Evolutionary conservation across 2,888 invertebrate genomes (phyloP).

Genomic region (Encarsia formosa): DNA sequence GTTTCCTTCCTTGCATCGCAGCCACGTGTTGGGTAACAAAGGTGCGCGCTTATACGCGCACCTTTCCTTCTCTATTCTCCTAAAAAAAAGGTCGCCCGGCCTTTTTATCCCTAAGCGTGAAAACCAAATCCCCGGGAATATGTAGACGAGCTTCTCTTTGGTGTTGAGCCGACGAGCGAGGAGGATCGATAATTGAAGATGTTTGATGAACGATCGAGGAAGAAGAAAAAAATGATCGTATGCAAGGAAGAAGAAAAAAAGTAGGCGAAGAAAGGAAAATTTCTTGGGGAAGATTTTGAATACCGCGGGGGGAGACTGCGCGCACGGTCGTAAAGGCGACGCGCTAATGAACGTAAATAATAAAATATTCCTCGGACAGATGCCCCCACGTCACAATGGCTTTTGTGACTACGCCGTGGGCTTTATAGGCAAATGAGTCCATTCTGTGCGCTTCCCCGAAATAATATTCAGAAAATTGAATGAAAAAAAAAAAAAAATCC

Average conservation of each 20-base stretch:
- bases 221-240: background rate
- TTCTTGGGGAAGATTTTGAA: slow-evolving; percentile 15
- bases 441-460: background rate
- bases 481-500: background rate
- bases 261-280: slow-evolving; percentile 15
- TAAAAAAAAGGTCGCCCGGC: no score
- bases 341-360: slow-evolving; percentile 14
- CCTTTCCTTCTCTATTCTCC: background rate
- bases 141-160: background rate
- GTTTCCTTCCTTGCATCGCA: slow-evolving; percentile 3
- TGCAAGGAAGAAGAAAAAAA: slow-evolving; percentile 2
- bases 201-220: slow-evolving; percentile 27
- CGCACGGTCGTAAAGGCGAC: slow-evolving; percentile 1
- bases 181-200: slow-evolving; percentile 26
- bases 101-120: no score
- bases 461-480: no score
- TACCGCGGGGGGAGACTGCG: background rate
- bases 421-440: slow-evolving; percentile 3
- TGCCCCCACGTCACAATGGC: background rate
- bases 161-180: slow-evolving; percentile 4
- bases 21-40: slow-evolving; percentile 50
- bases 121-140: slow-evolving; percentile 39
- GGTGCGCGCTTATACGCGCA: slow-evolving; percentile 37
- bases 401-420: background rate
- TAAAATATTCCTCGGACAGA: slow-evolving; percentile 7